Evolutionary conservation across 2,797 vertebrate genomes (phyloP).

Genomic region (Pipistrellus pipistrellus): DNA sequence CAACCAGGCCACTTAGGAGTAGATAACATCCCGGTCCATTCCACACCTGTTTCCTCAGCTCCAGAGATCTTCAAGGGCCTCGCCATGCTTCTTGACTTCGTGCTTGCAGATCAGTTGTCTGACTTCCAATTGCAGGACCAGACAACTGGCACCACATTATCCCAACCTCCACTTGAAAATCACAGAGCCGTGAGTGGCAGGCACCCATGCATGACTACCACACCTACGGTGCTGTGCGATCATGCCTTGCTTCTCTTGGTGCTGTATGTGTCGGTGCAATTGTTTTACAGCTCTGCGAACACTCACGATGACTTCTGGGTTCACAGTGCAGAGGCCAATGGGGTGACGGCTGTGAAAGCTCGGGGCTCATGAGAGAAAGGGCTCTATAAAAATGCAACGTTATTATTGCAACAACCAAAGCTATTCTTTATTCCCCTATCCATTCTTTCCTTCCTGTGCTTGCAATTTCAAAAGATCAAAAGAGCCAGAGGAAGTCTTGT

Average conservation of each 20-base stretch:
- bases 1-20: background rate
- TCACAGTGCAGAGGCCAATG: background rate
- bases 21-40: constrained; percentile 21
- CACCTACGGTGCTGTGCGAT: rapidly evolving
- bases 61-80: constrained; percentile 10
- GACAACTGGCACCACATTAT: background rate
- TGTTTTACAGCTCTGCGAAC: background rate
- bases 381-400: constrained; percentile 28
- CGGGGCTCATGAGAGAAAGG: constrained; percentile 36
- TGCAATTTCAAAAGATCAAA: constrained; percentile 81
- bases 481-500: constrained; percentile 75
- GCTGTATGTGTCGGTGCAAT: background rate
- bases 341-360: background rate
- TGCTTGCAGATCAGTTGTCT: background rate
- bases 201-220: background rate
- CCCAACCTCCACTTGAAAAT: background rate
- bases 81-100: background rate
- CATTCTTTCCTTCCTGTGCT: constrained; percentile 80
- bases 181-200: background rate
- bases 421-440: constrained; percentile 71
- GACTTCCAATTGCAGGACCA: background rate
- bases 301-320: background rate
- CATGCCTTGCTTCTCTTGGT: background rate
- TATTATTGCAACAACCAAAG: constrained; percentile 4
- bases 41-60: background rate